These are phyloP conservation scores for Polydrusus tereticollis DNA, from an alignment of 2,888 invertebrate genomes.

Conservation along the genomic window DNA sequence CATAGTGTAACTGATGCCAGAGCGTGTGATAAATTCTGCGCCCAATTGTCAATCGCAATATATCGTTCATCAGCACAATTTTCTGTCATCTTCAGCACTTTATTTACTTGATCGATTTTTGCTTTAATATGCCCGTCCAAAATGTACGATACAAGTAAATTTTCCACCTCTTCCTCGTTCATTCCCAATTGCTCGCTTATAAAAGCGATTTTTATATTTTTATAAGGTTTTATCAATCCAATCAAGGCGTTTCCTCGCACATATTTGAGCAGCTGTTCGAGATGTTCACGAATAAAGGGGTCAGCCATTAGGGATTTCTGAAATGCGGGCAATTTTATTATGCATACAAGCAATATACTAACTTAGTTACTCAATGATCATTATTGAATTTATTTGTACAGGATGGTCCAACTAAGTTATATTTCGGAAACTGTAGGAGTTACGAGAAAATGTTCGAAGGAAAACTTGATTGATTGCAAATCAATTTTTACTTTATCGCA, in stretches of 20 bases:
- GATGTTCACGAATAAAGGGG: slow-evolving; percentile 97
- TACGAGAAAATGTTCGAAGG: too few relatives aligned
- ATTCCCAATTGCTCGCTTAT: slow-evolving; percentile 94
- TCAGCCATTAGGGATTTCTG: slow-evolving; percentile 88
- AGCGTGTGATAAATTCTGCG: slow-evolving; percentile 65
- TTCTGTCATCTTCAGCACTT: slow-evolving; percentile 80
- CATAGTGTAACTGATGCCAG: neutral
- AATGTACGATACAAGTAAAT: slow-evolving; percentile 95
- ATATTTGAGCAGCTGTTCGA: slow-evolving; percentile 92
- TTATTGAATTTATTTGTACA: too few relatives aligned
- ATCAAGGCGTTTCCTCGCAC: slow-evolving; percentile 96
- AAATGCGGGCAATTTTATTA: slow-evolving; percentile 68
- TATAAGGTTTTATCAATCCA: slow-evolving; percentile 96
- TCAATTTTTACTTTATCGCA: too few relatives aligned
- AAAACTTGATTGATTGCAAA: too few relatives aligned
- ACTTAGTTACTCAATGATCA: too few relatives aligned
- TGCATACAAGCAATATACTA: slow-evolving; percentile 65
- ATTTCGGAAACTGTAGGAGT: too few relatives aligned
- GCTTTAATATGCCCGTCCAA: slow-evolving; percentile 90
- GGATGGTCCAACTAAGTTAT: too few relatives aligned
- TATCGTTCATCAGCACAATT: slow-evolving; percentile 82
- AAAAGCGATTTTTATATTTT: slow-evolving; percentile 94
- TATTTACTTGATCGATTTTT: slow-evolving; percentile 91
- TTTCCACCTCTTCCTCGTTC: slow-evolving; percentile 93
- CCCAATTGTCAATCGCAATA: slow-evolving; percentile 93